phyloP scores from a whole-genome alignment of 2,797 vertebrate genomes.

The Argya squamiceps region DNA sequence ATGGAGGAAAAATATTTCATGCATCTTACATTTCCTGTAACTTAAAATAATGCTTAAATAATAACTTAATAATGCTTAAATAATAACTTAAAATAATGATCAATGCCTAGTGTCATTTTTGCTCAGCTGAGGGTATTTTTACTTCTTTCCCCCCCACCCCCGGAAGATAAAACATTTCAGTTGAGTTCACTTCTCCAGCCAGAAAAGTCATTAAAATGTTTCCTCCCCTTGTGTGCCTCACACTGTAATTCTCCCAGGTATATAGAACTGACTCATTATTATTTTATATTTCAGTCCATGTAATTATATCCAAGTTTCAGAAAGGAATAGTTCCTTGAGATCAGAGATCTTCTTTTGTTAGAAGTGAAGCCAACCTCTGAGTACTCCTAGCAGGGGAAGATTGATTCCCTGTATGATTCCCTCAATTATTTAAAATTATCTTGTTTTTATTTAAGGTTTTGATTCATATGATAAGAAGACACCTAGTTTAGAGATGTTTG shows the following conservation, averaged over 20 bases:
- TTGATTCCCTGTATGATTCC: conserved; percentile 52
- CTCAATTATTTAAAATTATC: conserved; percentile 62
- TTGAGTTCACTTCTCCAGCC: background rate
- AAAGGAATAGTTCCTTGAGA: conserved; percentile 33
- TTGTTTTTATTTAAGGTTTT: conserved; percentile 54
- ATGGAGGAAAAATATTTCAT: background rate
- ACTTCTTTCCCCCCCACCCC: background rate
- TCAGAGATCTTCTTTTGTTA: conserved; percentile 45
- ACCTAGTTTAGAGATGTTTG: conserved; percentile 27
- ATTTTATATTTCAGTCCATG: conserved; percentile 52
- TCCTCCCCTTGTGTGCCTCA: conserved; percentile 8
- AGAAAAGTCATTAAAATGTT: conserved; percentile 58
- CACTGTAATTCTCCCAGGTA: conserved; percentile 40
- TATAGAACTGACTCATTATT: conserved; percentile 54
- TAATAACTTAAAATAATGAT: conserved; percentile 4
- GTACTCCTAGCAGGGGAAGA: conserved; percentile 44
- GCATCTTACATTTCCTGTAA: background rate
- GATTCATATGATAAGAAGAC: conserved; percentile 50
- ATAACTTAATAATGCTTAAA: too few relatives aligned
- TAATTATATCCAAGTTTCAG: conserved; percentile 54
- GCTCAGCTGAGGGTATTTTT: background rate
- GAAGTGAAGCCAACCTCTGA: conserved; percentile 47
- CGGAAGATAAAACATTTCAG: background rate
- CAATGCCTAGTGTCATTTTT: background rate
- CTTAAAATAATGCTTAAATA: background rate